Conservation (phyloP, 2,113 vertebrate species). For the Synodontis membranacea region DNA sequence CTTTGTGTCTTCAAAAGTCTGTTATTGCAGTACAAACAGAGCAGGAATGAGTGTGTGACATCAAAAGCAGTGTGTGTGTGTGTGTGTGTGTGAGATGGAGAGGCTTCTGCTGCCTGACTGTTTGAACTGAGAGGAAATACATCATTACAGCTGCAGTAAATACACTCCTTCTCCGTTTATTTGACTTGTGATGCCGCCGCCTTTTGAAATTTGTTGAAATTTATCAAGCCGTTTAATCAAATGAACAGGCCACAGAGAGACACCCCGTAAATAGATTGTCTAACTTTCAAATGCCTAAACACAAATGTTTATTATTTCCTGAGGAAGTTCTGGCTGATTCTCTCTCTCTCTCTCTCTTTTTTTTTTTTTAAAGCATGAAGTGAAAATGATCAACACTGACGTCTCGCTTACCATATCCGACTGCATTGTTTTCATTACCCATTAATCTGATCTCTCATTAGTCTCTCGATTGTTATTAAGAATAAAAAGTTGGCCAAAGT, state of each 20-base stretch:
- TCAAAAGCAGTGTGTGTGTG: slow-evolving; percentile 42
- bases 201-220: slow-evolving; percentile 32
- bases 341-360: no score
- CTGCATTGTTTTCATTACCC: not conserved
- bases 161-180: slow-evolving; percentile 27
- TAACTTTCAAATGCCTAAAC: slow-evolving; percentile 1
- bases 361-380: not conserved
- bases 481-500: not conserved
- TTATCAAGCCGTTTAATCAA: slow-evolving; percentile 42
- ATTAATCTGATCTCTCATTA: not conserved
- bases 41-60: slow-evolving; percentile 35
- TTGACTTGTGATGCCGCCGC: slow-evolving; percentile 24
- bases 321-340: not conserved
- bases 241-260: slow-evolving; percentile 29
- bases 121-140: slow-evolving; percentile 51
- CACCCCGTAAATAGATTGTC: slow-evolving; percentile 24
- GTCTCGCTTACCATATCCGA: not conserved
- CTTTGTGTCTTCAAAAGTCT: slow-evolving; percentile 7
- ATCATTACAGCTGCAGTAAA: slow-evolving; percentile 42
- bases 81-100: slow-evolving; percentile 39
- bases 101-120: slow-evolving; percentile 44
- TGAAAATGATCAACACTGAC: not conserved
- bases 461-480: not conserved
- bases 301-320: slow-evolving; percentile 12
- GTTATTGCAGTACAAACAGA: slow-evolving; percentile 22